Evolutionary conservation across 2,113 vertebrate genomes (phyloP).

Genomic region (Lepus americanus): DNA sequence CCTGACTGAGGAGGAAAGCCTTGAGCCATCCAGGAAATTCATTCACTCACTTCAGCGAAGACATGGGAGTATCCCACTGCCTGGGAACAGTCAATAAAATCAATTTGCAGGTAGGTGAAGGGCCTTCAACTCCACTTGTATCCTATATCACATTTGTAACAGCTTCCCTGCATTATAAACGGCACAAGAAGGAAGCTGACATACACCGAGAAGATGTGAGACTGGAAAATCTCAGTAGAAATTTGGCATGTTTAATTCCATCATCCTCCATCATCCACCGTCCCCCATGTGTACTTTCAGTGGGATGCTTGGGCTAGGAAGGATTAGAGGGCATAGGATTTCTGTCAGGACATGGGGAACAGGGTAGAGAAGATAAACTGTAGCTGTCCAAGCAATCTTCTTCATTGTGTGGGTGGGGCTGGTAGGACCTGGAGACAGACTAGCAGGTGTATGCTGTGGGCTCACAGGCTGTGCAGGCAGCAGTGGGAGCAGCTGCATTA

Average conservation of each 20-base stretch:
- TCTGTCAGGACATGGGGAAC: background rate
- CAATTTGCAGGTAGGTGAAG: slow-evolving; percentile 48
- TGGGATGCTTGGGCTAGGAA: background rate
- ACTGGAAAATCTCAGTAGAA: slow-evolving; percentile 22
- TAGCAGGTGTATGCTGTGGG: background rate
- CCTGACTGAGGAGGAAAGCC: slow-evolving; percentile 58
- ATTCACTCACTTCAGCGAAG: slow-evolving; percentile 4
- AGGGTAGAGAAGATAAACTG: background rate
- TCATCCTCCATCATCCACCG: background rate
- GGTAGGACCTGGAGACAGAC: background rate
- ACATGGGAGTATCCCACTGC: slow-evolving; percentile 26
- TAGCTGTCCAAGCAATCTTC: background rate
- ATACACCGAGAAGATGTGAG: slow-evolving; percentile 6
- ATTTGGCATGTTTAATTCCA: background rate
- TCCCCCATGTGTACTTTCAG: background rate
- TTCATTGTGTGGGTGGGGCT: background rate
- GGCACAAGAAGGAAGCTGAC: background rate
- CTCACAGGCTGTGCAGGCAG: background rate
- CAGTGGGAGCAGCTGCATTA: background rate
- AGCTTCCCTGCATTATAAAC: slow-evolving; percentile 47
- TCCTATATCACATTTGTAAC: slow-evolving; percentile 44
- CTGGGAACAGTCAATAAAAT: slow-evolving; percentile 65
- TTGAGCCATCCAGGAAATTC: background rate
- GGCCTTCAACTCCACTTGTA: slow-evolving; percentile 5
- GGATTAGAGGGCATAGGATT: background rate